These are phyloP conservation scores for Siniperca knerii DNA, from an alignment of 2,113 vertebrate species.

Conservation along the genomic window DNA sequence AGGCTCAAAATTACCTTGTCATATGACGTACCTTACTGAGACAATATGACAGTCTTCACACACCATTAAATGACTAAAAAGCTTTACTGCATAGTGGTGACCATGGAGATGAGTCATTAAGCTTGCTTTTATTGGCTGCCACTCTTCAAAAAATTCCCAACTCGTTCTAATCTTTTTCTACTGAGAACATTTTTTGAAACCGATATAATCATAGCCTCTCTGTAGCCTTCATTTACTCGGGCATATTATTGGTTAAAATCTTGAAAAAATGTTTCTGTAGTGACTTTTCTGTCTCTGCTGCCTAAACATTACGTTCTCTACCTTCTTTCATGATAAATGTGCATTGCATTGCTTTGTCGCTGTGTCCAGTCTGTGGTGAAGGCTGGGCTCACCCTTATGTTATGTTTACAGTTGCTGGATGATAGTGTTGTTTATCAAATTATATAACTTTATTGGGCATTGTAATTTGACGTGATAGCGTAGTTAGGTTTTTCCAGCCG, in stretches of 20 bases:
- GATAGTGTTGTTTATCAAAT: not conserved
- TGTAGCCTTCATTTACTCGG: not conserved
- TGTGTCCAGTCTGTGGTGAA: not conserved
- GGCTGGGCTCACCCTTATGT: not conserved
- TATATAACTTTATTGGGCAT: not conserved
- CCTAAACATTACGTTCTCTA: not conserved
- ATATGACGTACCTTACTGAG: not conserved
- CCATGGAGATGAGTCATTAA: constrained; percentile 1
- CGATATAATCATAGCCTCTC: too few relatives aligned
- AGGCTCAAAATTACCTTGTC: not conserved
- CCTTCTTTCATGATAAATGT: not conserved
- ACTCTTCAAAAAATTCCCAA: not conserved
- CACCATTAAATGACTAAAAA: not conserved
- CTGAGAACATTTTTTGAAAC: not conserved
- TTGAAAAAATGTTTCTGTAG: not conserved
- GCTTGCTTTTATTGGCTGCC: not conserved
- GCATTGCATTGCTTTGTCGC: not conserved
- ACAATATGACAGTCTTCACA: not conserved
- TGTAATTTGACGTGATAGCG: not conserved
- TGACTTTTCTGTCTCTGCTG: not conserved
- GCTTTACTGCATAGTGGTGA: not conserved
- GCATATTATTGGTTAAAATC: not conserved
- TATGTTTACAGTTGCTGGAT: not conserved
- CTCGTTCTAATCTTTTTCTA: not conserved
- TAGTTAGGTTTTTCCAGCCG: not conserved